phyloP scores from a whole-genome alignment of 2,888 invertebrate species.

The Theretra japonica region DNA sequence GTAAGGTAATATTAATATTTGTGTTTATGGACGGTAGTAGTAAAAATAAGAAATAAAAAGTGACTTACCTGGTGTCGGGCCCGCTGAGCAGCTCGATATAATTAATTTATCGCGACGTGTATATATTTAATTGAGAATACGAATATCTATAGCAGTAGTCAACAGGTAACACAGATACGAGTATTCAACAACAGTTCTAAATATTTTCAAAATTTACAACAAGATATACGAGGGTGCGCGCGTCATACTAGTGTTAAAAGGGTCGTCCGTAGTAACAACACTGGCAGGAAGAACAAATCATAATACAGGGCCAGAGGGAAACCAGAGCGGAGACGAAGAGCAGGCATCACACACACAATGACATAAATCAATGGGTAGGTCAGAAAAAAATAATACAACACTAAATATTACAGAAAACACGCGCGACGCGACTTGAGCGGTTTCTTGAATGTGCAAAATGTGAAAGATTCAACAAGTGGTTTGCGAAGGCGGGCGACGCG shows the following conservation, averaged over 20 bases:
- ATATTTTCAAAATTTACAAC: conserved; percentile 80
- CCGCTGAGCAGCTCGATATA: conserved; percentile 50
- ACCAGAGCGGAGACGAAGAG: conserved; percentile 69
- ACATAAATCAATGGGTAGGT: conserved; percentile 41
- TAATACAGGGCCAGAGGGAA: conserved; percentile 60
- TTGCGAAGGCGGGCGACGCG: conserved; percentile 69
- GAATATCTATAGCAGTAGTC: conserved; percentile 75
- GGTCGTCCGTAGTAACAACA: conserved; percentile 74
- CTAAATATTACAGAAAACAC: conserved; percentile 49
- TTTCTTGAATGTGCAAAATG: conserved; percentile 63
- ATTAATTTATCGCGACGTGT: conserved; percentile 66
- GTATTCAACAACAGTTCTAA: conserved; percentile 79
- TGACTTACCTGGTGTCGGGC: conserved; percentile 59
- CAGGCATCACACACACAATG: conserved; percentile 72
- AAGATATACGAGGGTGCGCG: conserved; percentile 64
- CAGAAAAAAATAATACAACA: conserved; percentile 44
- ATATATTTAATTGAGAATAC: conserved; percentile 61
- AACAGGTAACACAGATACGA: conserved; percentile 83
- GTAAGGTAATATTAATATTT: too few relatives aligned
- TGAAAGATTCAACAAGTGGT: conserved; percentile 81
- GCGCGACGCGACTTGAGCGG: conserved; percentile 63
- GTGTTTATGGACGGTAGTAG: background rate
- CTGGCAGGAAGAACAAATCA: conserved; percentile 69
- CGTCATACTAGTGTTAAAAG: conserved; percentile 55
- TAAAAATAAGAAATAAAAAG: conserved; percentile 31